Conservation (phyloP, 2,113 vertebrate species). For the Catharus fuscescens region DNA sequence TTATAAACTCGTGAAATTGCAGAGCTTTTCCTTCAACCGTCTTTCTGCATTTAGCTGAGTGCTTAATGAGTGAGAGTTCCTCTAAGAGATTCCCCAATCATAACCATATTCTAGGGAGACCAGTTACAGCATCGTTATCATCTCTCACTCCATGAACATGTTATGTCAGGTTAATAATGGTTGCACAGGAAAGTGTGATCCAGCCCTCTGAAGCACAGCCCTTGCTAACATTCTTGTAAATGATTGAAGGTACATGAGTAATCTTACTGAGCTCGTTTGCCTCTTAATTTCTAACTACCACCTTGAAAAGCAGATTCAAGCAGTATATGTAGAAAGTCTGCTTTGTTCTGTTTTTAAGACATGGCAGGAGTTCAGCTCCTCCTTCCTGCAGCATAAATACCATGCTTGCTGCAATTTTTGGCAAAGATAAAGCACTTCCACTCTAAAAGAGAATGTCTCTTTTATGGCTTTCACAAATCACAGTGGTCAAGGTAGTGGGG, state of each 20-base stretch:
- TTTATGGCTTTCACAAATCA: background rate
- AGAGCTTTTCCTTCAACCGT: background rate
- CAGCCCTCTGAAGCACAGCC: background rate
- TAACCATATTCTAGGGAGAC: background rate
- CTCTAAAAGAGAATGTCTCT: background rate
- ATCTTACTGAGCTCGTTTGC: background rate
- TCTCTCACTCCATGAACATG: background rate
- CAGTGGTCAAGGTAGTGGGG: background rate
- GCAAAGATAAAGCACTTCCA: background rate
- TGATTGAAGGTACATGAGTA: background rate
- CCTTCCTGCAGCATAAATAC: background rate
- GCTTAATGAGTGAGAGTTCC: constrained; percentile 8
- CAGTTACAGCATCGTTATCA: background rate
- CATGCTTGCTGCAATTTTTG: background rate
- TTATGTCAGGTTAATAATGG: constrained; percentile 36
- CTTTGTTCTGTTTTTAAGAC: background rate
- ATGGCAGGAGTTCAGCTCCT: background rate
- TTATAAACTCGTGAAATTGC: background rate
- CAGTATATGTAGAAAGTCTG: background rate
- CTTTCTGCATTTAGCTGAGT: background rate
- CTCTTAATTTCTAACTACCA: background rate
- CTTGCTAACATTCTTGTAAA: constrained; percentile 17
- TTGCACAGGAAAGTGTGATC: background rate
- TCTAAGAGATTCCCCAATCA: background rate
- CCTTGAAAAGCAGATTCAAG: background rate